Conservation (phyloP, 1,140 invertebrate genomes). For the Ephestia elutella region DNA sequence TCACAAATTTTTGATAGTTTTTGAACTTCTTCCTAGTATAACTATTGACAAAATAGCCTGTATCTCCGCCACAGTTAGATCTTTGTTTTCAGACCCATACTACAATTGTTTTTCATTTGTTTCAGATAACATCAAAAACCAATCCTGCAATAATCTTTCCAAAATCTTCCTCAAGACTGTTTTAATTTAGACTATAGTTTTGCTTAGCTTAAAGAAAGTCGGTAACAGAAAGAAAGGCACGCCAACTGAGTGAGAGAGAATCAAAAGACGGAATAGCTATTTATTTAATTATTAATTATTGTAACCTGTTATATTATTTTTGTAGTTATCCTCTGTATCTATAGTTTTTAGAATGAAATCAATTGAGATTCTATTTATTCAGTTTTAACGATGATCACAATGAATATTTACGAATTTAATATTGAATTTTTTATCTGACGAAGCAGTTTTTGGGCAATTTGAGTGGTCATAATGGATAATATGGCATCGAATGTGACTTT, state of each 20-base stretch:
- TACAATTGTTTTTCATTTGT: constrained; percentile 31
- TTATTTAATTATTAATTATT: constrained; percentile 62
- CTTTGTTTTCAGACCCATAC: too few species aligned
- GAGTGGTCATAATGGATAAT: constrained; percentile 68
- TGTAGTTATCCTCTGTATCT: constrained; percentile 36
- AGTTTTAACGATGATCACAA: constrained; percentile 26
- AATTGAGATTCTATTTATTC: constrained; percentile 37
- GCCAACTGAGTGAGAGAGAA: constrained; percentile 67
- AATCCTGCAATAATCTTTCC: constrained; percentile 63
- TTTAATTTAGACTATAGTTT: constrained; percentile 45
- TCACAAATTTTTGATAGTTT: too few species aligned
- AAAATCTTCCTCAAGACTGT: constrained; percentile 70
- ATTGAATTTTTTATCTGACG: constrained; percentile 6
- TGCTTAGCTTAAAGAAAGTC: constrained; percentile 45
- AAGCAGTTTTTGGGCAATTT: constrained; percentile 23
- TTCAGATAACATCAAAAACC: constrained; percentile 63
- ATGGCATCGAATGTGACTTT: constrained; percentile 65
- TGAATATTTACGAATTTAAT: constrained; percentile 13
- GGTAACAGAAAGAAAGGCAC: constrained; percentile 41
- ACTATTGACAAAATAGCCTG: too few species aligned
- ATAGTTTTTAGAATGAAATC: constrained; percentile 27
- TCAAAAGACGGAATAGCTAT: constrained; percentile 69
- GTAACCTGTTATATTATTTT: constrained; percentile 17
- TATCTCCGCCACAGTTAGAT: too few species aligned
- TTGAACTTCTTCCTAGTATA: too few species aligned